These are phyloP conservation scores for Arctopsyche grandis DNA, from an alignment of 1,140 invertebrate species.

Conservation along the genomic window DNA sequence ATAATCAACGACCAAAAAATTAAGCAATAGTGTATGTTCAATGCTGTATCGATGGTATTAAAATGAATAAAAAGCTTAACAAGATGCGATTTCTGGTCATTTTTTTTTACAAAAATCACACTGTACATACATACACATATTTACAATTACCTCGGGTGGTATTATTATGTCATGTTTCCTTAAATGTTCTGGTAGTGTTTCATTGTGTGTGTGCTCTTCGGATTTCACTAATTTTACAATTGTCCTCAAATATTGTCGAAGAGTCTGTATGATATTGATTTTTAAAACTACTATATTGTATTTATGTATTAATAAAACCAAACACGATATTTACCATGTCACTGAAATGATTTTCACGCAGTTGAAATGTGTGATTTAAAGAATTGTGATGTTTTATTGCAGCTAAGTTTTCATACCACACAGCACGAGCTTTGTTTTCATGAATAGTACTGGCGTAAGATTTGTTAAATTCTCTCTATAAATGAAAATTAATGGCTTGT, in stretches of 20 bases:
- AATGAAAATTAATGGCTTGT: conserved; percentile 24
- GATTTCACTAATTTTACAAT: conserved; percentile 45
- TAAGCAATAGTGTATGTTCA: too few relatives aligned
- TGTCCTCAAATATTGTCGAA: conserved; percentile 41
- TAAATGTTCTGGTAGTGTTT: conserved; percentile 22
- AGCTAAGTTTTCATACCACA: conserved; percentile 68
- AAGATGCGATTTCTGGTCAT: too few relatives aligned
- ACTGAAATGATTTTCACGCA: conserved; percentile 73
- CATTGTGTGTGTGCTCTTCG: conserved; percentile 13
- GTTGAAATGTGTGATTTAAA: conserved; percentile 69
- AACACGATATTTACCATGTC: too few relatives aligned
- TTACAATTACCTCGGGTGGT: conserved; percentile 43
- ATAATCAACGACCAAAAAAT: too few relatives aligned
- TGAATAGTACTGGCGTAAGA: conserved; percentile 59
- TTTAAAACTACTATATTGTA: neutral
- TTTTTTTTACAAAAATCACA: too few relatives aligned
- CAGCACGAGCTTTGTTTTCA: conserved; percentile 61
- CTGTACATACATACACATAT: neutral
- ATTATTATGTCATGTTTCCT: conserved; percentile 28
- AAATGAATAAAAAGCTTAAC: too few relatives aligned
- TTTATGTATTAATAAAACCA: conserved; percentile 48
- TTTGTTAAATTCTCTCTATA: conserved; percentile 67
- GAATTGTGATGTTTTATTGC: conserved; percentile 69
- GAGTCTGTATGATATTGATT: conserved; percentile 32
- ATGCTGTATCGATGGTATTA: too few relatives aligned